Evolutionary conservation across 2,797 vertebrate genomes (phyloP).

Genomic region (Hypotaenidia philippensis): DNA sequence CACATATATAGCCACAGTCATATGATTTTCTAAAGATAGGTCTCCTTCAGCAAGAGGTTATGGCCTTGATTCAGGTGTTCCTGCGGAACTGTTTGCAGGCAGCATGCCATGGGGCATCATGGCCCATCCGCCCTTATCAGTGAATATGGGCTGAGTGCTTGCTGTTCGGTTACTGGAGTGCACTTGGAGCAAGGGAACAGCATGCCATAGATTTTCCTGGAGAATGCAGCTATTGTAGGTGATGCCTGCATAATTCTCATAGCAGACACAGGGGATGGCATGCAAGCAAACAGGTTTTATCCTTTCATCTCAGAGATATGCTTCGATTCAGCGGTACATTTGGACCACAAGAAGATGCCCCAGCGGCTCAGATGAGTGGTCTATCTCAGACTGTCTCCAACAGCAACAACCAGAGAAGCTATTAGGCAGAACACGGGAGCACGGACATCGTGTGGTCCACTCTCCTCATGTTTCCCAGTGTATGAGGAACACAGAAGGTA

Average conservation of each 20-base stretch:
- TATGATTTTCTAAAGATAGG: not conserved
- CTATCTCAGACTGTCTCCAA: not conserved
- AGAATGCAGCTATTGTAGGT: not conserved
- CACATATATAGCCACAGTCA: not conserved
- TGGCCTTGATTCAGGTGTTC: not conserved
- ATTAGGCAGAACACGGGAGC: not conserved
- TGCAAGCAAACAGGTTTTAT: not conserved
- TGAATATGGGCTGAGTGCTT: not conserved
- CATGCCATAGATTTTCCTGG: not conserved
- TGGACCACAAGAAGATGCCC: not conserved
- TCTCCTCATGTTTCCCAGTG: not conserved
- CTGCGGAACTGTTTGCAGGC: not conserved
- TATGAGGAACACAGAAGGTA: accelerated
- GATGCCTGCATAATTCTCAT: not conserved
- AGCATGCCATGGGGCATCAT: not conserved
- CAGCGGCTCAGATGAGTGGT: not conserved
- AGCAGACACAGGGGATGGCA: not conserved
- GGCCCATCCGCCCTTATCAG: not conserved
- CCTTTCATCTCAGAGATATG: not conserved
- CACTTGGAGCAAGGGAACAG: not conserved
- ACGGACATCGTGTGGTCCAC: not conserved
- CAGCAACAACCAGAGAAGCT: not conserved
- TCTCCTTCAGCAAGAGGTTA: conserved; percentile 43
- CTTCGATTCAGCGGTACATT: not conserved
- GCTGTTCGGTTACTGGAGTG: not conserved